Base-by-base conservation (phyloP, 2,113 vertebrate species). In the Cromileptes altivelis region DNA sequence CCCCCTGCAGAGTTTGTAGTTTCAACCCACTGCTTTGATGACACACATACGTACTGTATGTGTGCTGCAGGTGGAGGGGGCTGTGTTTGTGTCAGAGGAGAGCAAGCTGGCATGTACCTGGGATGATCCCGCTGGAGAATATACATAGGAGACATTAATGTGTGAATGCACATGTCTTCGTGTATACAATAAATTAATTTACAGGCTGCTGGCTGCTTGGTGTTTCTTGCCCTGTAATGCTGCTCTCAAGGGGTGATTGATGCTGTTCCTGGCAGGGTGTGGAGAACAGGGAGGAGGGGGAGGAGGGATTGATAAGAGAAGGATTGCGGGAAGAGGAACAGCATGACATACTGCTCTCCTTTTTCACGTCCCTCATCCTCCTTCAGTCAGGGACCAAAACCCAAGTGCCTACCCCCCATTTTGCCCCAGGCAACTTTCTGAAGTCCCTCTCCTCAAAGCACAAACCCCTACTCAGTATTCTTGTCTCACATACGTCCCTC, bases 171-270 rank as follows among this genome's bases (percentile, higher is more conserved):
- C 3, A 18, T 55, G 25, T 84, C 25, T 30, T 15, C 50, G 12
- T 73, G 64, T 50, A 47, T 45, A 49, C 19, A 9, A 42, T 18
- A 4, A 42, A 74, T 57, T 70, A 4, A 50, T 84, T 73, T 70
- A 47, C 53, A 56, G 53, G 5, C 42, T 4, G 64, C 13, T 70
- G 53, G 5, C 42, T 4, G 64, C 13, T 70, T 15, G 33, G 45
- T 10, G 40, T 74, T 86, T 88, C 61, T 70, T 81, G 64, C 77
- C 69, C 67, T 60, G 72, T 89, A 85, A 88, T 77, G 83, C 75
- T 88, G 86, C 71, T 74, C 75, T 82, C 49, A 2, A 53, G 56
- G 55, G 64, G 74, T 82, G 88, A 89, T 77, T 80, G 84, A 85
- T 87, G 78, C 25, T 14, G 13, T 77, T 78, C 37, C 45, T n/a